These are phyloP conservation scores for Aphaenogaster floridana DNA, from an alignment of 1,140 invertebrate genomes.

Conservation along the genomic window DNA sequence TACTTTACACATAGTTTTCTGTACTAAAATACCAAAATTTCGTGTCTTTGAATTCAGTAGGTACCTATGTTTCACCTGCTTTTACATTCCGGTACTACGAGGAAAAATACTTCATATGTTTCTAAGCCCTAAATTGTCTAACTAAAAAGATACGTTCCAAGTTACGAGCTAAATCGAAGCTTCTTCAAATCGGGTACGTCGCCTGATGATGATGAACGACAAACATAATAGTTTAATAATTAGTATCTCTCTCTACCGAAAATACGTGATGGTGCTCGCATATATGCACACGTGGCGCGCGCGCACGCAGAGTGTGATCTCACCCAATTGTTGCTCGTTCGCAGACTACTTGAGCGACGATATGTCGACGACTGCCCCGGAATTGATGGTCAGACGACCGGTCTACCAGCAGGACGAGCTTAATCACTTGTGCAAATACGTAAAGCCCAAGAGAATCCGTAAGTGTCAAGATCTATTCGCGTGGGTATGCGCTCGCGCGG, in stretches of 20 bases:
- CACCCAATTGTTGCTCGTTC: slow-evolving; percentile 36
- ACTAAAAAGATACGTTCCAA: background rate
- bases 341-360: slow-evolving; percentile 73
- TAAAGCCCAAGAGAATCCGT: slow-evolving; percentile 75
- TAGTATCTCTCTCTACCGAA: background rate
- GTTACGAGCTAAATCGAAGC: background rate
- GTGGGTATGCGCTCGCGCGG: background rate
- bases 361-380: slow-evolving; percentile 86
- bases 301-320: background rate
- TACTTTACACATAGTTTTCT: background rate
- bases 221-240: slow-evolving; percentile 16
- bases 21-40: background rate
- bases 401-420: slow-evolving; percentile 87
- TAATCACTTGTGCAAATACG: slow-evolving; percentile 83
- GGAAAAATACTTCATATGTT: background rate
- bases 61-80: background rate
- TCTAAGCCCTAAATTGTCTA: background rate
- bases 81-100: background rate
- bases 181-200: background rate
- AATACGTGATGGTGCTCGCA: background rate
- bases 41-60: background rate
- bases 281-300: background rate
- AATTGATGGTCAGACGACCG: slow-evolving; percentile 86
- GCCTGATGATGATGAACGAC: background rate
- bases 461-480: slow-evolving; percentile 71